Base-by-base conservation (phyloP, 1,140 invertebrate genomes). In the Pseudomyrmex concolor region DNA sequence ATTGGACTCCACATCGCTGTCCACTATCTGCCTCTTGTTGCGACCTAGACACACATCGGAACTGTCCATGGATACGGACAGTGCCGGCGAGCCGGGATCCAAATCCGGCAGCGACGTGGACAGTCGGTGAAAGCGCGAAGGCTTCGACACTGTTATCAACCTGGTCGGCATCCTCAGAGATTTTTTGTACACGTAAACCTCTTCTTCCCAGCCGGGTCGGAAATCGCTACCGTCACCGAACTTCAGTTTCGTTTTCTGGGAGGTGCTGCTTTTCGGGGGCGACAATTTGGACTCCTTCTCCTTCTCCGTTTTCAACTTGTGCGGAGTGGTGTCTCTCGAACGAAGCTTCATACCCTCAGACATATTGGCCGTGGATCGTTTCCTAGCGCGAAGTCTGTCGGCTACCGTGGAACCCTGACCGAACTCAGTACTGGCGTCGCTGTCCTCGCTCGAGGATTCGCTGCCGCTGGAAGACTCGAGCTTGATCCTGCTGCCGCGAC, bases 121-220 rank as follows among this genome's bases (percentile, higher is more conserved):
- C 17, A 96, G 93, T 66, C 95, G 89, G 25, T 95, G 95, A 84
- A 95, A 94, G 63, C 95, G 90, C 4, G 95, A 94, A 0, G 96
- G 95, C 72, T 95, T 94, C 25, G 97, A 96, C 8, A 97, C 96
- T 7, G 96, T 97, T 76, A 98, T 97, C 54, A 98, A 93, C 83
- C 96, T 95, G 13, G 96, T 93, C 2, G 97, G 97, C 95, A 98
- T 97, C 72, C 97, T 95, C 1, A 97, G 92, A 0, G 97, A 97
- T 84, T 96, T 95, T 92, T 98, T 98, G 87, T 97, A 98, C 83
- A 95, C 96, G 87, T 97, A 97, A 25, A 97, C 95, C 89, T 97
- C 97, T 88, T 97, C 96, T 93, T 97, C 96, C 97, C 97, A 97
- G 0, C 97, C 96, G 0, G 96, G 96, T 85, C 95, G 94, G 87